A percentile compares a stretch with the other conserved stretches of the same genome.
Conservation (phyloP, 2,888 invertebrate genomes). For the Eumacrocentrus americanus region DNA sequence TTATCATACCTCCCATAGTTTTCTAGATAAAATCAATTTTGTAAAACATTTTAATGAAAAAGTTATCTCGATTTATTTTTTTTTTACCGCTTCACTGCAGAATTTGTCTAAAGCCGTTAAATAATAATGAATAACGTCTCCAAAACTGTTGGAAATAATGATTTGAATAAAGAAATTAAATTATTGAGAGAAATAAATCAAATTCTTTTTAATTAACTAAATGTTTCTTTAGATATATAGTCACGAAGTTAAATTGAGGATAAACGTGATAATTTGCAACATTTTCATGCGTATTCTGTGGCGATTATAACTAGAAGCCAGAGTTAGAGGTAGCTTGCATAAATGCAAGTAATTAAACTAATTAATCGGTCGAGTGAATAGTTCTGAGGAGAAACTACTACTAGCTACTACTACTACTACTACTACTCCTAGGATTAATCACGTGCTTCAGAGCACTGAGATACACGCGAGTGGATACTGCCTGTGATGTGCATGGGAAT, state of each 20-base stretch:
- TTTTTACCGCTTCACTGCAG: too few relatives aligned
- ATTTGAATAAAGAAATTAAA: too few relatives aligned
- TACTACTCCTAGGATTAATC: too few relatives aligned
- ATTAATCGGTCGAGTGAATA: background rate
- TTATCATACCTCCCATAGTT: too few relatives aligned
- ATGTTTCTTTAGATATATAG: background rate
- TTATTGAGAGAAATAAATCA: background rate
- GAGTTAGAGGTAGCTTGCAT: background rate
- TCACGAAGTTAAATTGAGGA: background rate
- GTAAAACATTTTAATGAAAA: too few relatives aligned
- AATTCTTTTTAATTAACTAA: background rate
- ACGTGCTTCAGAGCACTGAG: background rate
- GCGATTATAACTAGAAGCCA: background rate
- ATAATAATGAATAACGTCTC: background rate
- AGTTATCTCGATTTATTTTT: too few relatives aligned
- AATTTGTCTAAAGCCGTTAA: too few relatives aligned
- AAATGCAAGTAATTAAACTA: conserved; percentile 8
- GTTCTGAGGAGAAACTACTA: background rate
- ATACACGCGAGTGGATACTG: background rate
- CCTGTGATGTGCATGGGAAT: background rate
- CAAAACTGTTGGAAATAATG: too few relatives aligned
- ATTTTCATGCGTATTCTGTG: background rate
- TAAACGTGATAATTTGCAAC: background rate
- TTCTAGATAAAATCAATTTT: background rate
- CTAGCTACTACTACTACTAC: too few relatives aligned